A percentile compares a stretch with the other conserved stretches of the same genome.
phyloP scores from a whole-genome alignment of 2,113 vertebrate genomes.

The Corvus moneduloides region DNA sequence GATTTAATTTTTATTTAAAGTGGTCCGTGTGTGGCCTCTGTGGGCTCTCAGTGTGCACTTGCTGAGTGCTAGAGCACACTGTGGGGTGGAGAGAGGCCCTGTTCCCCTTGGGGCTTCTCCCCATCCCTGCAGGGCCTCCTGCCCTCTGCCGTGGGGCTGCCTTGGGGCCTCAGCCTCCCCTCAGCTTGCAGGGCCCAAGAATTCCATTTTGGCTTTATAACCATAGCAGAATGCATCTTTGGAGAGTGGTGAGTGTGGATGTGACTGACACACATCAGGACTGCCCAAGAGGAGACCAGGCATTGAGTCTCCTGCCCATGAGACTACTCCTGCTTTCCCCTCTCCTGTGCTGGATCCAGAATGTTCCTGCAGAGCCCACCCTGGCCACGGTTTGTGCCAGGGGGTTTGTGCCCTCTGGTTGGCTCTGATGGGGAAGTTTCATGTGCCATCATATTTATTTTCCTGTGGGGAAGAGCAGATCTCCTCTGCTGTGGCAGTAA shows the following conservation, averaged over 20 bases:
- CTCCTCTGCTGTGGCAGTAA: background rate
- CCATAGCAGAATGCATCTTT: background rate
- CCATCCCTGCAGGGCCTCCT: background rate
- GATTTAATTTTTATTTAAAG: background rate
- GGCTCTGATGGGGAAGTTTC: background rate
- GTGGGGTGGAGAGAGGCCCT: background rate
- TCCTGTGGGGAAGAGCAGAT: background rate
- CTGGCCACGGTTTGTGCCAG: rapidly evolving
- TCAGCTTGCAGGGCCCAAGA: background rate
- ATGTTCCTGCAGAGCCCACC: background rate
- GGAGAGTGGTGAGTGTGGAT: background rate
- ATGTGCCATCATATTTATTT: background rate
- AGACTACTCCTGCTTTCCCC: background rate
- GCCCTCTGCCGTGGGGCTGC: background rate
- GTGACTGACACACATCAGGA: background rate
- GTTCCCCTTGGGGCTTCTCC: background rate
- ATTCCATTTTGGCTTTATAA: background rate
- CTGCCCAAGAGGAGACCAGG: background rate
- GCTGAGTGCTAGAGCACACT: background rate
- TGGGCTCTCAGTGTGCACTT: background rate
- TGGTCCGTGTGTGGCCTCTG: background rate
- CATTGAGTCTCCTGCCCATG: background rate
- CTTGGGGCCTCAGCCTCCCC: background rate
- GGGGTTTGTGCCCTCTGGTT: background rate
- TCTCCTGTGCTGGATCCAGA: background rate